Evolutionary conservation across 2,113 vertebrate genomes (phyloP).

Genomic region (Benitochromis conjunctus): DNA sequence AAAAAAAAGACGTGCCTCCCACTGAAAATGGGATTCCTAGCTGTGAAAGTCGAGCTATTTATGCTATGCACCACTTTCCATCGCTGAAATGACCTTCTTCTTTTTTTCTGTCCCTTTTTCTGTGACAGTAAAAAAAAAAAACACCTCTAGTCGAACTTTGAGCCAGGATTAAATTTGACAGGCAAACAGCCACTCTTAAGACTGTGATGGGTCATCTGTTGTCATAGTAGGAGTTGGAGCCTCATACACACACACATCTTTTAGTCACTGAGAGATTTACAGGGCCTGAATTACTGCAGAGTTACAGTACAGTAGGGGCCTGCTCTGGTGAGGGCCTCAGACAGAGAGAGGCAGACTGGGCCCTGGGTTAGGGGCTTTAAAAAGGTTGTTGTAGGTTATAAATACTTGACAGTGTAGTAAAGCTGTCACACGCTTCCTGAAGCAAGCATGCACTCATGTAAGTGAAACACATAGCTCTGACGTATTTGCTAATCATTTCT

Average conservation of each 20-base stretch:
- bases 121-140: conserved; percentile 49
- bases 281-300: conserved; percentile 18
- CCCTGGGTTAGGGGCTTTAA: conserved; percentile 40
- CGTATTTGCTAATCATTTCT: background rate
- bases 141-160: conserved; percentile 34
- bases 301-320: conserved; percentile 36
- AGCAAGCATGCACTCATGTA: conserved; percentile 9
- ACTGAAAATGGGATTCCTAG: conserved; percentile 61
- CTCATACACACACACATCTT: conserved; percentile 1
- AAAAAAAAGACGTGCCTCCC: conserved; percentile 41
- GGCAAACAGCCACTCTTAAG: conserved; percentile 60
- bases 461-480: background rate
- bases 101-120: background rate
- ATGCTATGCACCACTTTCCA: conserved; percentile 57
- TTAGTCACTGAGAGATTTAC: conserved; percentile 53
- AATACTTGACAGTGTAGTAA: conserved; percentile 66
- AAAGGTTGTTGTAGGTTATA: conserved; percentile 70
- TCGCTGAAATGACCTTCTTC: conserved; percentile 42
- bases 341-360: conserved; percentile 10
- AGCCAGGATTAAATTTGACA: conserved; percentile 62
- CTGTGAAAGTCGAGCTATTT: conserved; percentile 63
- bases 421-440: conserved; percentile 67
- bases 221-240: conserved; percentile 39
- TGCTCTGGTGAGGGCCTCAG: conserved; percentile 20
- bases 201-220: conserved; percentile 47